phyloP scores from a whole-genome alignment of 2,888 invertebrate species.

The Chrysolina americana region DNA sequence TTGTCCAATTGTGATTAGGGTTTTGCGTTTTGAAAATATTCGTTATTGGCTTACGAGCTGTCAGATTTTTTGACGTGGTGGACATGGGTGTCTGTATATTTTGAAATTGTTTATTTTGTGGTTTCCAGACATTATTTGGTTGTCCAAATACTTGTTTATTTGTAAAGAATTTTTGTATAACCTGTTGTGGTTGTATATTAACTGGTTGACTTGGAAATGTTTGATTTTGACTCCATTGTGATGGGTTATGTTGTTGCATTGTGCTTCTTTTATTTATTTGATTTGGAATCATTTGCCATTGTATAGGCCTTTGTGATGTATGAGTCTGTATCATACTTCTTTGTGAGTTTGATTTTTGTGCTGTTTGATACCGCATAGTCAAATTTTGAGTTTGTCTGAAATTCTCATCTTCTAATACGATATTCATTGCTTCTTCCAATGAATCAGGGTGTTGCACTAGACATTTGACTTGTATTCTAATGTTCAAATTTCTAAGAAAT shows the following conservation, averaged over 20 bases:
- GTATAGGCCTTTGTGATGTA: too few species aligned
- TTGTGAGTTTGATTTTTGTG: too few species aligned
- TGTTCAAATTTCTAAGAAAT: conserved; percentile 12
- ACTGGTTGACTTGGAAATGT: conserved; percentile 22
- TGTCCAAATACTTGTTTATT: conserved; percentile 12
- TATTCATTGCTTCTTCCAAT: conserved; percentile 12
- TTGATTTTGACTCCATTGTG: background rate
- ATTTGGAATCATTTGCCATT: too few species aligned
- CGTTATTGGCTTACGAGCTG: conserved; percentile 37
- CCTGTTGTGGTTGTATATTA: background rate
- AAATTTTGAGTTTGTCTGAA: background rate
- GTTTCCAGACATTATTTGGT: too few species aligned
- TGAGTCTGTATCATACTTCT: background rate
- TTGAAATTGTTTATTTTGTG: too few species aligned
- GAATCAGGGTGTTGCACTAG: conserved; percentile 1
- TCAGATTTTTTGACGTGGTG: background rate
- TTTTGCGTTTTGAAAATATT: too few species aligned
- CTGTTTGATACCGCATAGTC: background rate
- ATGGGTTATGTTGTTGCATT: too few species aligned
- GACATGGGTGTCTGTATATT: too few species aligned
- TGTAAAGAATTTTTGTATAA: conserved; percentile 13
- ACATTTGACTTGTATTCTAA: conserved; percentile 3
- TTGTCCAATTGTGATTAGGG: too few species aligned
- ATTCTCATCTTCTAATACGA: conserved; percentile 2
- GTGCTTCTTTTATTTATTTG: background rate